phyloP scores from a whole-genome alignment of 2,888 invertebrate species.

The Dastarcus helophoroides region DNA sequence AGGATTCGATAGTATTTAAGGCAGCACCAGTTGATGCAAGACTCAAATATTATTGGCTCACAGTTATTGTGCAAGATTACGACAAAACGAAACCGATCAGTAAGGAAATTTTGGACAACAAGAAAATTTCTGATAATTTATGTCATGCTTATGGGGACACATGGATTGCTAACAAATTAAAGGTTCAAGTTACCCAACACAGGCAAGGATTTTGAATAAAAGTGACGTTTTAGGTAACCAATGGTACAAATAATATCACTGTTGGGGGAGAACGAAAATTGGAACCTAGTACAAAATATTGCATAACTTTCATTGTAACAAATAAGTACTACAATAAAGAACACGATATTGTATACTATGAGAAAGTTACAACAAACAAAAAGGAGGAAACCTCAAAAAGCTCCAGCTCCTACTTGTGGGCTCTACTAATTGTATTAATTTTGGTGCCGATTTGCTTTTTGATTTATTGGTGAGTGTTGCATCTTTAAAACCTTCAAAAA shows the following conservation, averaged over 20 bases:
- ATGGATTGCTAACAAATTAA: slow-evolving; percentile 27
- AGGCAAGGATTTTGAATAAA: background rate
- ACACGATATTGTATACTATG: slow-evolving; percentile 29
- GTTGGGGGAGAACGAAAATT: slow-evolving; percentile 21
- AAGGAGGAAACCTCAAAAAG: slow-evolving; percentile 10
- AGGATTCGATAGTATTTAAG: slow-evolving; percentile 22
- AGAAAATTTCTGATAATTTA: slow-evolving; percentile 22
- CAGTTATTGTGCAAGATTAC: slow-evolving; percentile 29
- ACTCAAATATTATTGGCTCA: slow-evolving; percentile 24
- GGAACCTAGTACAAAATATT: slow-evolving; percentile 26
- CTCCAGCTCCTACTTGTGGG: slow-evolving; percentile 18
- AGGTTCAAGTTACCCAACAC: slow-evolving; percentile 16
- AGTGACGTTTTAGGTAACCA: slow-evolving; percentile 10
- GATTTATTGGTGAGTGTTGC: slow-evolving; percentile 21
- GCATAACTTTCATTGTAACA: slow-evolving; percentile 28
- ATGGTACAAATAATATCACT: slow-evolving; percentile 19
- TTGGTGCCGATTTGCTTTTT: slow-evolving; percentile 22
- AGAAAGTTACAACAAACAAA: slow-evolving; percentile 20
- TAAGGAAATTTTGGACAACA: slow-evolving; percentile 16
- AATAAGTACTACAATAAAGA: slow-evolving; percentile 25
- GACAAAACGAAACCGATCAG: slow-evolving; percentile 17
- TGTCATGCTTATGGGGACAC: slow-evolving; percentile 28
- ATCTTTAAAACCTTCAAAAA: too few relatives aligned
- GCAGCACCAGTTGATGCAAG: slow-evolving; percentile 24
- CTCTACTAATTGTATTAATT: slow-evolving; percentile 21